Evolutionary conservation across 92 coral and sea anemone species (phyloP), one percentile per base, ranked within the genome.

Genomic region (Porites lobata): DNA sequence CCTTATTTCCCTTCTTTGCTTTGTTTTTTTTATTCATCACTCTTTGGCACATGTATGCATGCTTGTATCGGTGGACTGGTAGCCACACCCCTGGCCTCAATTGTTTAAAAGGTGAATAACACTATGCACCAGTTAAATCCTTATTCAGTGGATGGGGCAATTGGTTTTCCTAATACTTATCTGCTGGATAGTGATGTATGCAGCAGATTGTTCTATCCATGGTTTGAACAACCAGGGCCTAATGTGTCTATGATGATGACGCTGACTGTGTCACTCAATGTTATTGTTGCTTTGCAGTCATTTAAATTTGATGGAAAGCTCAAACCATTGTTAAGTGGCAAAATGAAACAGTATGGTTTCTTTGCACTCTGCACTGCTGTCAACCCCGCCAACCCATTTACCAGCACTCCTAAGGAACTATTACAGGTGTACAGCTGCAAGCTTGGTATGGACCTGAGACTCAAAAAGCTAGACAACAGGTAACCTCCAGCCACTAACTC

Each of bases 311-410:
- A 88, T 76, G 98, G 98, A 3, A 91, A 88, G 53, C 38, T 89
- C 61, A 91, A 88, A 51, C 86, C 77, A 6, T 73, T 95, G 50
- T 82, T 72, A 54, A 74, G 68, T 88, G 92, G 88, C 4, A 93
- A 83, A 26, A 81, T 38, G 78, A 91, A 78, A 17, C 91, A 93
- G 86, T 86, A 88, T 79, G 96, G 96, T n/a, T 93, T 88, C 78
- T 95, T 95, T 89, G 96, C 98, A 2, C 93, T 93, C 19, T 91
- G 94, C 38, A 77, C 96, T 12, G 96, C 96, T 61, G 89, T 90
- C 43, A 86, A 79, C 54, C 85, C 81, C 21, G 77, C 90, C 53
- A 85, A 57, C 2, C 82, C 86, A 66, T 81, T 91, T 24, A 75
- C 83, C 62, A 74, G 91, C 32, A 74, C 98, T 21, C 94, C 94